These are phyloP conservation scores for Acanthoscelides obtectus DNA, from an alignment of 2,888 invertebrate species.

Conservation along the genomic window DNA sequence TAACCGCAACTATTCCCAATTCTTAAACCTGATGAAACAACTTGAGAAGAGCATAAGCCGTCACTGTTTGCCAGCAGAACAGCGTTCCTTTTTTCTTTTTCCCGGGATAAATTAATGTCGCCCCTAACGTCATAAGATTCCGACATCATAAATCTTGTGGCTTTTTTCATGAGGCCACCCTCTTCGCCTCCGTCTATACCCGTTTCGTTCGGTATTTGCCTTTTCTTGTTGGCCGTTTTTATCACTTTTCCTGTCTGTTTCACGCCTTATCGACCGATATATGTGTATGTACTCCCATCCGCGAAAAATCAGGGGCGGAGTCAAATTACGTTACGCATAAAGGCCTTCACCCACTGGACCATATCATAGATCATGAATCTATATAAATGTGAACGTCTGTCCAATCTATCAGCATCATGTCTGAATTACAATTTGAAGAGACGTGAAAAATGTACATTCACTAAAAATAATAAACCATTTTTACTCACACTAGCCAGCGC, in stretches of 20 bases:
- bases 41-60: background rate
- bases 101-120: constrained; percentile 3
- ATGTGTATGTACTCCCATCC: background rate
- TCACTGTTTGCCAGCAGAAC: background rate
- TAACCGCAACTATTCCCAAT: background rate
- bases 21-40: background rate
- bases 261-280: constrained; percentile 2
- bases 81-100: background rate
- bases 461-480: too few relatives aligned
- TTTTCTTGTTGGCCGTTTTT: constrained; percentile 2
- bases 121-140: constrained; percentile 4
- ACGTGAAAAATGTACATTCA: too few relatives aligned
- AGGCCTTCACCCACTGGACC: too few relatives aligned
- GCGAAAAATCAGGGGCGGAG: background rate
- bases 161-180: background rate
- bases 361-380: too few relatives aligned
- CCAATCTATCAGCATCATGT: too few relatives aligned
- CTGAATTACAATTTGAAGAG: too few relatives aligned
- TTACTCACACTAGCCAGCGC: too few relatives aligned
- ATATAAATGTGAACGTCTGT: too few relatives aligned
- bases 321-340: too few relatives aligned
- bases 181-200: background rate
- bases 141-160: constrained; percentile 4
- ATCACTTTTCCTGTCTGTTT: constrained; percentile 5
- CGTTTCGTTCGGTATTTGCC: background rate